Base-by-base conservation (phyloP, 2,113 vertebrate species). In the Esox niger region DNA sequence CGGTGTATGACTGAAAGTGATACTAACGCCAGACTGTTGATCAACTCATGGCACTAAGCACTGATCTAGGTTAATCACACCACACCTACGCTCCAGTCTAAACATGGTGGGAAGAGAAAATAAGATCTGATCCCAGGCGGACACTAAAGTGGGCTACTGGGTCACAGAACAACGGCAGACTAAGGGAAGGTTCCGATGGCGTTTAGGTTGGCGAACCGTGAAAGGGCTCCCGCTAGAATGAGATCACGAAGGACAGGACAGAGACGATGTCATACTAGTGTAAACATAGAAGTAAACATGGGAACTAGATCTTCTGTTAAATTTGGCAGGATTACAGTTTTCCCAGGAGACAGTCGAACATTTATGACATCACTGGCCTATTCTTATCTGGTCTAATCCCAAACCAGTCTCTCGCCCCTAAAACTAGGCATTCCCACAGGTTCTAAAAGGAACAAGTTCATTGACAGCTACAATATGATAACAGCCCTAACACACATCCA, bases 401-500 rank as follows among this genome's bases (percentile, higher is more conserved):
- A 52, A 52, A 21, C 47, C 2, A 6, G 15, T 52, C n/a, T 21
- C 47, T 52, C 47, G 21, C 47, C 47, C n/a, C n/a, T 4, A 15
- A 6, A 6, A 11, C 47, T 23, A 52, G 47, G 17, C 47, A 21
- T n/a, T 52, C n/a, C 15, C 15, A 17, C 7, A 52, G 47, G n/a
- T n/a, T 49, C 65, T 68, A 66, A 68, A 76, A 72, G 62, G 71
- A 49, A 52, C 26, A 0, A n/a, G 55, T 25, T 69, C 65, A 74
- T 32, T 25, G 69, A 79, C 75, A 57, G 71, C 78, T 81, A 78
- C 74, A 67, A n/a, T 23, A 52, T 52, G 7, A 23, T 52, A 69
- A 82, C 75, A 70, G 78, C 86, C 69, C 35, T 43, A 75, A 72
- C 69, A 79, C 76, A 78, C 84, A 78, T 80, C 82, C 74, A 83